phyloP scores from a whole-genome alignment of 2,113 vertebrate species.

The Scopus umbretta region DNA sequence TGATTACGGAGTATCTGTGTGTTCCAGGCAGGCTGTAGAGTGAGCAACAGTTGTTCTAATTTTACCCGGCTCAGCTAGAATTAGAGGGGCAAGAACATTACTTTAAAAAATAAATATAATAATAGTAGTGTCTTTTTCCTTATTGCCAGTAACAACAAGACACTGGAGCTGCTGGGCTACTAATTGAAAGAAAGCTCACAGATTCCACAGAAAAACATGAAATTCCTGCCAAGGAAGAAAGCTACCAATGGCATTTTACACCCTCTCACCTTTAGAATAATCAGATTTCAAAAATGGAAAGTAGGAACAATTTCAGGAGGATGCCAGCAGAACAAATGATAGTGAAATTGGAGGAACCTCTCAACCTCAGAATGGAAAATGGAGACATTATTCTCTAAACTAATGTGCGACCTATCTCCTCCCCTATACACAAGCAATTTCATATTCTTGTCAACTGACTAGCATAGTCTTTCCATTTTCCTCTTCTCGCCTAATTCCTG shows the following conservation, averaged over 20 bases:
- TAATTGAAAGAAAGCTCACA: neutral
- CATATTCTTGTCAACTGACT: neutral
- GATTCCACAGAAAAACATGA: neutral
- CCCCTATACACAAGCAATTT: neutral
- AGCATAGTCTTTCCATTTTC: neutral
- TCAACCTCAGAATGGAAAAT: neutral
- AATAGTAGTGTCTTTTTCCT: neutral
- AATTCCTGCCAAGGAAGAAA: neutral
- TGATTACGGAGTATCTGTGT: neutral
- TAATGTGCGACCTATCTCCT: neutral
- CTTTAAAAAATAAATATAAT: neutral
- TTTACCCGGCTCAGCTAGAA: neutral
- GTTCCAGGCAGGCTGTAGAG: neutral
- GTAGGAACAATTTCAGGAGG: neutral
- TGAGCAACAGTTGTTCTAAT: neutral
- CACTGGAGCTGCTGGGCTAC: neutral
- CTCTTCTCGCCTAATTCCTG: neutral
- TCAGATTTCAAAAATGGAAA: slow-evolving; percentile 3
- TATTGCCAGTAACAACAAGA: neutral
- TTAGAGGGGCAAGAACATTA: neutral
- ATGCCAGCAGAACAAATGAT: neutral
- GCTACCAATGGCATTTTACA: neutral
- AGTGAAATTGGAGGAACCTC: neutral
- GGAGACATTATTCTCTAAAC: neutral
- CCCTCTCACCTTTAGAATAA: neutral